Evolutionary conservation across 2,888 invertebrate species (phyloP), one percentile per base, ranked within the genome.

Genomic region (Drymonia ruficornis): DNA sequence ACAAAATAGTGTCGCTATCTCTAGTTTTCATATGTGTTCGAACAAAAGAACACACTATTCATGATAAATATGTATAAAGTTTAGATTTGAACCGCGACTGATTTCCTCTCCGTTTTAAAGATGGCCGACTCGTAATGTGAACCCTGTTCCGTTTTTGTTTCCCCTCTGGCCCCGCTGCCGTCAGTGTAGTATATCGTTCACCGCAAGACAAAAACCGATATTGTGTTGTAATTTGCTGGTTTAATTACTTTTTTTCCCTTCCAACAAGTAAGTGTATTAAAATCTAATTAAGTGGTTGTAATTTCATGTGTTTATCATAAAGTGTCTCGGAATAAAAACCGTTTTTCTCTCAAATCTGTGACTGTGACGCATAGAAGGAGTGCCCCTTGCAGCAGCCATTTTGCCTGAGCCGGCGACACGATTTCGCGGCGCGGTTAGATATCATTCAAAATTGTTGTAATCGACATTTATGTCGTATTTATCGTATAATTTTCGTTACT

Each of bases 301-400:
- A 78, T 81, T 76, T 76, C 74, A 77, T 63, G 86, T 83, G 81
- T 72, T 74, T 63, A 50, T 53, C 63, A 50, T 61, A 49, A 67
- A 84, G 89, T 88, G 89, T 66, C 61, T 57, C 65, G 72, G 65
- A 67, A 77, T 63, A 70, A 70, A 78, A 75, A 70, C 72, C 66
- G 66, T 76, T 74, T n/a, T 78, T 63, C 59, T 72, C 68, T 77
- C 74, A 78, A 80, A 82, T 81, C 78, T 84, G 89, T 89, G 87
- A 87, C 81, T 93, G 93, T 94, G 94, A 94, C 94, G 94, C 94
- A 94, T 93, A 84, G 90, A 91, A 93, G 94, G 94, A 94, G 94
- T 94, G 94, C 88, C 93, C 86, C 81, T 88, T 78, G 84, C 85
- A 92, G 93, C 93, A 93, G 93, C 93, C 93, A 93, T 93, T 93